Conservation (phyloP, 2,888 invertebrate species). For the Sminthurides aquaticus region DNA sequence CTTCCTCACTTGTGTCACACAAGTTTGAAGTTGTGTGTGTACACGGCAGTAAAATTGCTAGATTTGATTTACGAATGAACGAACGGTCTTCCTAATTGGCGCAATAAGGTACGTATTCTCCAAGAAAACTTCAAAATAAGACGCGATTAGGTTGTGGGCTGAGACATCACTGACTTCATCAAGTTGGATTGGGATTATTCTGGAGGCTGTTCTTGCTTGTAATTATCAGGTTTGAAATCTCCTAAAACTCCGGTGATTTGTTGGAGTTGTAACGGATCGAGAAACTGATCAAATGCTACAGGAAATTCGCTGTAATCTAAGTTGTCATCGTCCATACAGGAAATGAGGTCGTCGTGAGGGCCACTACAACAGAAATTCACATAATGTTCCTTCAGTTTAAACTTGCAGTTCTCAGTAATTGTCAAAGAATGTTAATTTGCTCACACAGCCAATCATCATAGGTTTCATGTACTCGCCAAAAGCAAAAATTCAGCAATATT, state of each 20-base stretch:
- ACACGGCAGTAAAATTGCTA: too few relatives aligned
- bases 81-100: too few relatives aligned
- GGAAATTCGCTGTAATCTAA: neutral
- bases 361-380: constrained; percentile 7
- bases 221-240: neutral
- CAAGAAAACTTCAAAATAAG: too few relatives aligned
- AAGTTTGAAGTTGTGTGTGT: too few relatives aligned
- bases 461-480: neutral
- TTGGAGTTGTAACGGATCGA: neutral
- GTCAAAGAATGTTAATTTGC: constrained; percentile 3
- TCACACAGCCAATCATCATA: neutral
- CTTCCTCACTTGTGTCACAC: too few relatives aligned
- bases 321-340: neutral
- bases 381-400: neutral
- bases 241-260: neutral
- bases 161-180: too few relatives aligned
- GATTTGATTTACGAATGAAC: too few relatives aligned
- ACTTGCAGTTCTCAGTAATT: neutral
- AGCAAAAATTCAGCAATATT: neutral
- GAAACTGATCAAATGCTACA: constrained; percentile 2
- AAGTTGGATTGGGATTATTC: too few relatives aligned
- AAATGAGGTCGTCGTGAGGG: constrained; percentile 1
- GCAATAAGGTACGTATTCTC: too few relatives aligned
- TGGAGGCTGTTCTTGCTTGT: constrained; percentile 4
- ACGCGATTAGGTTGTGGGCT: too few relatives aligned